Evolutionary conservation across 2,888 invertebrate genomes (phyloP), one percentile per base, ranked within the genome.

Genomic region (Choreutis nemorana): DNA sequence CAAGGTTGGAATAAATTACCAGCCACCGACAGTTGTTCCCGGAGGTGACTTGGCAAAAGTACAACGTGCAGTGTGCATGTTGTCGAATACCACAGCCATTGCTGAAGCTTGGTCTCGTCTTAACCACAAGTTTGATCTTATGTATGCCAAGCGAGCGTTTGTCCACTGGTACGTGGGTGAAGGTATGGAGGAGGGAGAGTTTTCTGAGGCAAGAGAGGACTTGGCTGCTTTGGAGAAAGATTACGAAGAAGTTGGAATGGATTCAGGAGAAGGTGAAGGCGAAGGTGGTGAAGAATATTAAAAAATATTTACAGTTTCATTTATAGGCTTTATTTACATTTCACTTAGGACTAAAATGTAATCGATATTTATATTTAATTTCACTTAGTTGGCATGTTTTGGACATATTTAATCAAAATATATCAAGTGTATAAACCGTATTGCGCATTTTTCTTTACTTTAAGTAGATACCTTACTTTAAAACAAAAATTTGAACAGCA

Each of bases 61-160:
- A 1, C 93, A 94, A 57, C 85, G 96, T 23, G 95, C 96, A 9
- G 95, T 97, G 2, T 97, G 97, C 79, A 97, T 96, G 96, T 78
- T 97, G 57, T 94, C 94, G 30, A 97, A 97, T 87, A 97, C 96
- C 26, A 97, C 96, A 1, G 94, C 96, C 35, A 96, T 97, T 53
- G 95, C 94, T n/a, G 95, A 97, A 61, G 96, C 96, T 23, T 97
- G 96, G 96, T 94, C 94, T 30, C 87, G 96, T 48, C 83, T 97
- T 35, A 94, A 97, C 68, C 94, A 94, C 66, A 96, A 95, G 71
- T 94, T 96, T 61, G 96, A 96, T 65, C 80, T 96, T 47, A 95
- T 96, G 94, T 97, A 94, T 59, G 94, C 95, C 48, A 96, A 96
- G 81, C 86, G 95, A 45, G 96, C 96, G 12, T 97, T 97, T 64